A percentile compares a stretch with the other conserved stretches of the same genome.
These are phyloP conservation scores for Anarsia innoxiella DNA, from an alignment of 2,888 invertebrate species.

Conservation along the genomic window DNA sequence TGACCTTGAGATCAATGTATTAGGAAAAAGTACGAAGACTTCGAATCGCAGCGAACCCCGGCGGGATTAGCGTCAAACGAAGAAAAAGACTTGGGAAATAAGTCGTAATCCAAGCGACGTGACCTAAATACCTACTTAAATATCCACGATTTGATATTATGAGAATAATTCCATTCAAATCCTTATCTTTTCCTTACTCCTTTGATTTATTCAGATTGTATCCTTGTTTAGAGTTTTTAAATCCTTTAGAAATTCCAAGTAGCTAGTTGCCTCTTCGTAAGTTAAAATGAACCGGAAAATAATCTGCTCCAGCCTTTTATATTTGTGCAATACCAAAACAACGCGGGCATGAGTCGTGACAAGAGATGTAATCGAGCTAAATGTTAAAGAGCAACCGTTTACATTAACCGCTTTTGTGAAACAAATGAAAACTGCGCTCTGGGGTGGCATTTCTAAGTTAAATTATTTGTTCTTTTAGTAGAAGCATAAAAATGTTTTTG, in stretches of 20 bases:
- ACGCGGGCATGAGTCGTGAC: conserved; percentile 33
- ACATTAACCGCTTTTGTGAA: conserved; percentile 59
- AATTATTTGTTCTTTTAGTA: conserved; percentile 35
- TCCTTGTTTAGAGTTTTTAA: no score
- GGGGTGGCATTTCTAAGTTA: conserved; percentile 37
- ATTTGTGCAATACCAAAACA: conserved; percentile 19
- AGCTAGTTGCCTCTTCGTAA: no score
- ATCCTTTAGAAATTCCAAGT: no score
- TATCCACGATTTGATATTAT: conserved; percentile 68
- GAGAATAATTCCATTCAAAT: conserved; percentile 65
- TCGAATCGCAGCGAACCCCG: conserved; percentile 57
- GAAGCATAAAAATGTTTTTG: conserved; percentile 12
- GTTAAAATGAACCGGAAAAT: no score
- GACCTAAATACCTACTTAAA: conserved; percentile 69
- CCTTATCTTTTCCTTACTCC: conserved; percentile 36
- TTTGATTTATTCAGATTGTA: conserved; percentile 42
- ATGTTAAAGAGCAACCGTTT: conserved; percentile 54
- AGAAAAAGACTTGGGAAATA: conserved; percentile 71
- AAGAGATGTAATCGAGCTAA: conserved; percentile 54
- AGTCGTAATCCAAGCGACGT: conserved; percentile 71
- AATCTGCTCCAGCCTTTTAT: no score
- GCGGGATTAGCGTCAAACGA: conserved; percentile 70
- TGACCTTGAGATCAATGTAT: conserved; percentile 43
- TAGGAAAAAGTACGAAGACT: conserved; percentile 30
- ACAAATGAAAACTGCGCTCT: conserved; percentile 58